phyloP scores from a whole-genome alignment of 2,888 invertebrate species.

The Siphlonurus alternatus region DNA sequence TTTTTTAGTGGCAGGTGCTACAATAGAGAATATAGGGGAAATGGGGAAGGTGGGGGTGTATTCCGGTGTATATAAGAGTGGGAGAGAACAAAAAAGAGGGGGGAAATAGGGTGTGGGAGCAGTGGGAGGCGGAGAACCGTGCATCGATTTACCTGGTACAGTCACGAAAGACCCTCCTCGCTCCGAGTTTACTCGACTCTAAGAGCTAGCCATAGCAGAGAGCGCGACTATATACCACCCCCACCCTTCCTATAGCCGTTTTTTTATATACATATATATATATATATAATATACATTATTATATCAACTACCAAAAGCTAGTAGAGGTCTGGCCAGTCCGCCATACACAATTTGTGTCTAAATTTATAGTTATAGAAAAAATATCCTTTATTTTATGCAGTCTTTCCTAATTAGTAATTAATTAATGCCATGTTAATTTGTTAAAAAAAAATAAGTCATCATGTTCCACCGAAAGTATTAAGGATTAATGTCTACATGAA shows the following conservation, averaged over 20 bases:
- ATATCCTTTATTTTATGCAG: no score
- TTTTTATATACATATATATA: no score
- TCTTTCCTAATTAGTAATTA: no score
- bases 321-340: background rate
- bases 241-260: background rate
- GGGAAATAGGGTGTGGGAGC: no score
- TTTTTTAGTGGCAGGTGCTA: background rate
- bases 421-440: no score
- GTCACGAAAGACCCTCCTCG: background rate
- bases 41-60: background rate
- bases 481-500: background rate
- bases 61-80: background rate
- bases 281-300: no score
- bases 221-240: background rate
- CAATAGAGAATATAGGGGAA: background rate
- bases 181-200: no score
- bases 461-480: no score
- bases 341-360: no score
- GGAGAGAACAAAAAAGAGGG: background rate
- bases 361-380: no score
- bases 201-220: no score
- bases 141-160: slow-evolving; percentile 3
- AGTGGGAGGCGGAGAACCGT: background rate
- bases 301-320: background rate
- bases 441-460: background rate